Conservation (phyloP, 2,113 vertebrate species). For the Urocolius indicus region DNA sequence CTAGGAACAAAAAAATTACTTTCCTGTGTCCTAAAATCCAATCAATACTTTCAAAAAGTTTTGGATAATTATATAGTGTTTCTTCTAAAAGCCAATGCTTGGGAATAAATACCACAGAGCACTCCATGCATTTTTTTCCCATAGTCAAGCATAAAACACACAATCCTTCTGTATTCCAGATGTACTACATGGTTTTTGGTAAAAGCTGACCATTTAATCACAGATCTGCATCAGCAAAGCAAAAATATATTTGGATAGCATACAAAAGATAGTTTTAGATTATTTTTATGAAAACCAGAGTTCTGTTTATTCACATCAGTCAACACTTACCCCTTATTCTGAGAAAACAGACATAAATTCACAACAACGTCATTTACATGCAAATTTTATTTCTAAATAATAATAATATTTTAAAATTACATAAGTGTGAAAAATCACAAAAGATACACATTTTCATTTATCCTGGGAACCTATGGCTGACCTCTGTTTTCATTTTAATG, state of each 20-base stretch:
- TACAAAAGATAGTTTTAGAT: not conserved
- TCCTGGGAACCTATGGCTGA: slow-evolving; percentile 39
- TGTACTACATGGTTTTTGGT: not conserved
- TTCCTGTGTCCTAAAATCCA: not conserved
- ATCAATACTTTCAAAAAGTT: not conserved
- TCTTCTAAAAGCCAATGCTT: not conserved
- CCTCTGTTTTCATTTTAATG: slow-evolving; percentile 70
- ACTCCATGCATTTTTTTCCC: not conserved
- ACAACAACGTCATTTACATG: slow-evolving; percentile 52
- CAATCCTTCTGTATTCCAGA: not conserved
- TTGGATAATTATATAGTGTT: not conserved
- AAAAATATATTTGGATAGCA: not conserved
- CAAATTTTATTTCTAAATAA: slow-evolving; percentile 58
- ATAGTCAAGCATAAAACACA: not conserved
- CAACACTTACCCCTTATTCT: slow-evolving; percentile 9
- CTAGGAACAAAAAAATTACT: not conserved
- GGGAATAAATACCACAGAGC: not conserved
- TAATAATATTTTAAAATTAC: slow-evolving; percentile 44
- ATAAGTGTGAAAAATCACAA: slow-evolving; percentile 41
- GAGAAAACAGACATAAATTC: slow-evolving; percentile 5
- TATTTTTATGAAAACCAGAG: not conserved
- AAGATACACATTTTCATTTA: slow-evolving; percentile 48
- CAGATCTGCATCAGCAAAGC: not conserved
- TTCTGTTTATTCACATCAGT: slow-evolving; percentile 4
- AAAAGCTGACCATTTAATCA: not conserved